phyloP scores from a whole-genome alignment of 2,113 vertebrate genomes.

The Lanius collurio region DNA sequence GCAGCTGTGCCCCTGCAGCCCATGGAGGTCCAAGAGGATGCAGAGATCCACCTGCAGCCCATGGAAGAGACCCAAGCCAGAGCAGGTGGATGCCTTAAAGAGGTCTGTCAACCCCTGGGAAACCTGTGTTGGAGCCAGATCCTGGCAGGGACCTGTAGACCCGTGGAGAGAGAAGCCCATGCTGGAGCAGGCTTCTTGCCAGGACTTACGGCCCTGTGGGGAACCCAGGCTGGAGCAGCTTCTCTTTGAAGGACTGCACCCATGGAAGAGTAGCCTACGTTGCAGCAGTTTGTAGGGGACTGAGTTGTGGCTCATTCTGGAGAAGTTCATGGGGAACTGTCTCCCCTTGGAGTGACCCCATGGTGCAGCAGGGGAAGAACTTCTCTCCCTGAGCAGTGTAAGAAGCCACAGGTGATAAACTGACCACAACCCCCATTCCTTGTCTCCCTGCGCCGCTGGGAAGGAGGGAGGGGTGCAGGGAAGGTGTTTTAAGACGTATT shows the following conservation, averaged over 20 bases:
- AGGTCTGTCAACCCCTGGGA: not conserved
- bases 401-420: rapidly evolving
- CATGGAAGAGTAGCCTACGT: rapidly evolving
- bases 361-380: not conserved
- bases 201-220: not conserved
- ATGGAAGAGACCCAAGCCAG: not conserved
- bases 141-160: not conserved
- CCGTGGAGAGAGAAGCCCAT: rapidly evolving
- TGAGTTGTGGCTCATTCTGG: rapidly evolving
- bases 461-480: not conserved
- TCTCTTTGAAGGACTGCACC: not conserved
- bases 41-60: not conserved
- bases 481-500: not conserved
- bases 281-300: not conserved
- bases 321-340: not conserved
- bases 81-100: not conserved
- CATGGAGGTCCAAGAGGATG: not conserved
- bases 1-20: not conserved
- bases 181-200: not conserved
- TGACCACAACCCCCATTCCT: no score
- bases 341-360: not conserved
- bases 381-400: not conserved
- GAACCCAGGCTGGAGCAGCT: rapidly evolving
- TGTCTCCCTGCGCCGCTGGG: rapidly evolving
- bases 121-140: not conserved